These are phyloP conservation scores for Porites lobata DNA, from an alignment of 92 coral and sea anemone species.

Conservation along the genomic window DNA sequence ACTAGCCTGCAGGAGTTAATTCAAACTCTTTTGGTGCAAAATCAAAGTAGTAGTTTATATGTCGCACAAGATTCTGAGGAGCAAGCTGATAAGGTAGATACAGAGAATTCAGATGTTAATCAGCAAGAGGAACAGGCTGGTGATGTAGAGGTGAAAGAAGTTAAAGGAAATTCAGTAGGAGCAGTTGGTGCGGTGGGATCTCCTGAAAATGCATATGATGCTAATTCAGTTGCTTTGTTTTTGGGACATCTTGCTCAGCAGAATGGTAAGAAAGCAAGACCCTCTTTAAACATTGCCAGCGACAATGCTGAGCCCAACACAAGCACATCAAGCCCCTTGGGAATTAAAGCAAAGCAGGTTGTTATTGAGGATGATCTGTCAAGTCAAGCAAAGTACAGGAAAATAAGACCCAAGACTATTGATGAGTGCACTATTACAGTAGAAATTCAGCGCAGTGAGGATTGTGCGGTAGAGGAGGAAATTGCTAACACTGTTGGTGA, in stretches of 20 bases:
- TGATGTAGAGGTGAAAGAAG: constrained; percentile 8
- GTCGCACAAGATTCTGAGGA: constrained; percentile 14
- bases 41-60: constrained; percentile 57
- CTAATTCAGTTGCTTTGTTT: constrained; percentile 92
- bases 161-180: constrained; percentile 28
- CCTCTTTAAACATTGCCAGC: constrained; percentile 18
- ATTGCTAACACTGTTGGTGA: constrained; percentile 36
- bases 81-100: constrained; percentile 3
- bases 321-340: background rate
- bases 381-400: constrained; percentile 65
- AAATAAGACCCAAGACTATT: constrained; percentile 80
- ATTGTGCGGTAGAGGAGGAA: constrained; percentile 47
- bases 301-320: constrained; percentile 1
- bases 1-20: constrained; percentile 82
- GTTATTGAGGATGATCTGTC: constrained; percentile 44
- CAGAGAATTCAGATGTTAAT: constrained; percentile 7
- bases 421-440: constrained; percentile 39
- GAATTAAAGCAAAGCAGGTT: constrained; percentile 28
- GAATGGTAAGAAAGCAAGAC: constrained; percentile 80
- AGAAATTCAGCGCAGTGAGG: constrained; percentile 52
- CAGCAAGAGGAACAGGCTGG: constrained; percentile 14
- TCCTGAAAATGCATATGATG: constrained; percentile 77
- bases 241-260: constrained; percentile 92
- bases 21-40: constrained; percentile 83
- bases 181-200: constrained; percentile 11